Evolutionary conservation across 2,888 invertebrate genomes (phyloP).

Genomic region (Gonocerus acuteangulatus): DNA sequence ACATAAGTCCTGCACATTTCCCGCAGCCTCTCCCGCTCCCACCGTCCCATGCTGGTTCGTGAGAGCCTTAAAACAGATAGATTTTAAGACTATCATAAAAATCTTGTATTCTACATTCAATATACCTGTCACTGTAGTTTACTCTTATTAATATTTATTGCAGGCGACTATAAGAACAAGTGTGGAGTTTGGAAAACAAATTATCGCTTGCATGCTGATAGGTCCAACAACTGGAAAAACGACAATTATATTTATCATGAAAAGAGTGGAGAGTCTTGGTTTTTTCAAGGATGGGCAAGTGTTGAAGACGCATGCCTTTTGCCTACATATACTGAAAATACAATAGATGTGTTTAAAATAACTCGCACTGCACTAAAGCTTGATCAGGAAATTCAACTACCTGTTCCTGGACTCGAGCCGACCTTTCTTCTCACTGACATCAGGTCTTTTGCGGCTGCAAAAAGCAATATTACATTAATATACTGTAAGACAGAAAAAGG

Average conservation of each 20-base stretch:
- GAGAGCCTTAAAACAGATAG: too few relatives aligned
- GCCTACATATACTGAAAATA: conserved; percentile 19
- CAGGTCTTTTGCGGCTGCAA: neutral
- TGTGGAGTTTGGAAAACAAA: conserved; percentile 2
- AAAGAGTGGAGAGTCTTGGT: conserved; percentile 14
- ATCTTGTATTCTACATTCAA: too few relatives aligned
- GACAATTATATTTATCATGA: neutral
- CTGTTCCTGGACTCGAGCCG: conserved; percentile 19
- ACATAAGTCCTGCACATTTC: too few relatives aligned
- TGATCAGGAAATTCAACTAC: conserved; percentile 9
- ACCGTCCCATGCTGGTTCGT: too few relatives aligned
- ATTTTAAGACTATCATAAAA: too few relatives aligned
- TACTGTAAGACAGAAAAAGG: neutral
- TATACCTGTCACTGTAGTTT: too few relatives aligned
- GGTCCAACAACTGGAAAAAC: conserved; percentile 17
- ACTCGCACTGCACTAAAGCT: neutral
- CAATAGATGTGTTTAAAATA: conserved; percentile 16
- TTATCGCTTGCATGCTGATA: conserved; percentile 3
- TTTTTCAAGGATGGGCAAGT: conserved; percentile 18
- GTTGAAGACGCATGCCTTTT: conserved; percentile 7
- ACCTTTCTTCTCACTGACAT: conserved; percentile 12
- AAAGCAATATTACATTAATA: conserved; percentile 9
- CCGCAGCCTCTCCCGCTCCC: too few relatives aligned
- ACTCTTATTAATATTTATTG: neutral
- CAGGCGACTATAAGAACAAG: neutral